Conservation (phyloP, 2,113 vertebrate genomes). For the Indri indri region DNA sequence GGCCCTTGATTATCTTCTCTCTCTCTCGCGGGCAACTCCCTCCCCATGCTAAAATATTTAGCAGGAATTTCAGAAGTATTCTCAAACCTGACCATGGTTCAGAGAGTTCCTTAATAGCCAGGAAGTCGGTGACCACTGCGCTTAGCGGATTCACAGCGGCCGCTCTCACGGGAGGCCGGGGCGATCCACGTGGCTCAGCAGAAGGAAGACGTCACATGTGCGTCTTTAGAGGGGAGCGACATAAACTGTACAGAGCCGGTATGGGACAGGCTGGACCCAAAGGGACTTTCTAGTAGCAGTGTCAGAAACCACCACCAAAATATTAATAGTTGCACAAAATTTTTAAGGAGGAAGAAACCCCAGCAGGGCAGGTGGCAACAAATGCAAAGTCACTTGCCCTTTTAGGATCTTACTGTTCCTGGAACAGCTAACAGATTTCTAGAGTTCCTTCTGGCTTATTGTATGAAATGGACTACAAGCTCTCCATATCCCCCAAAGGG, state of each 20-base stretch:
- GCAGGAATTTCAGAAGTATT: constrained; percentile 13
- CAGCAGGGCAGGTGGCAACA: background rate
- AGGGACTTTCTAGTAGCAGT: background rate
- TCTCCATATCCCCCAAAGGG: background rate
- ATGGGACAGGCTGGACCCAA: background rate
- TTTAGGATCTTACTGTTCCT: background rate
- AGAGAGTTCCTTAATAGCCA: background rate
- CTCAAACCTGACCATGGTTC: background rate
- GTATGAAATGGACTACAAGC: background rate
- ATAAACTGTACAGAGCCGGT: background rate
- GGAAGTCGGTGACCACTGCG: background rate
- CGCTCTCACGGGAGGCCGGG: rapidly evolving
- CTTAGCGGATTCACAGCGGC: background rate
- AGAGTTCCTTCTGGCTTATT: background rate
- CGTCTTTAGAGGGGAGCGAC: background rate
- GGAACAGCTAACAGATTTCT: background rate
- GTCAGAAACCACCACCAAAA: background rate
- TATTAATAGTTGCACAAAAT: background rate
- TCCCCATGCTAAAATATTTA: constrained; percentile 29
- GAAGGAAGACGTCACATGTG: background rate
- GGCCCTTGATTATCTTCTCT: background rate
- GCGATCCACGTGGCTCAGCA: rapidly evolving
- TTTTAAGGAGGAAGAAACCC: background rate
- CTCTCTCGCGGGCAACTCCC: background rate
- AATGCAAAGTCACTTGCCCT: background rate